Conservation (phyloP, 2,888 invertebrate species). For the Panzeria rudis region DNA sequence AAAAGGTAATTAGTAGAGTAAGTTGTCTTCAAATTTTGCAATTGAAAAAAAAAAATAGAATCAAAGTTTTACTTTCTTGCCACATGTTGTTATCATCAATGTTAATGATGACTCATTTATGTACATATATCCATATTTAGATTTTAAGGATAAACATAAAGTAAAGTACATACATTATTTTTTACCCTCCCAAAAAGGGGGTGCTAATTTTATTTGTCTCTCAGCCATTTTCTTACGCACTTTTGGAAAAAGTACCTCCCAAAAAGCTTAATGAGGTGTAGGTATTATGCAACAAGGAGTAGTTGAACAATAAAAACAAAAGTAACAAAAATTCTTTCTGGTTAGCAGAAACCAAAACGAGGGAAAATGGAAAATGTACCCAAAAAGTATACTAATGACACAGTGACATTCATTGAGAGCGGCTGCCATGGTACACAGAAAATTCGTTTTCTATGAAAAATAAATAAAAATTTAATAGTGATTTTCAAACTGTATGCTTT, state of each 20-base stretch:
- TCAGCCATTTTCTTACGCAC: neutral
- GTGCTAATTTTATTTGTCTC: slow-evolving; percentile 35
- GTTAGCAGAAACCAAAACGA: slow-evolving; percentile 39
- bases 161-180: too few species aligned
- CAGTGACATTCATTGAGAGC: slow-evolving; percentile 80
- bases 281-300: slow-evolving; percentile 50
- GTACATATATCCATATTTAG: neutral
- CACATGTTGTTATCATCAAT: neutral
- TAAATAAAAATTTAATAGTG: slow-evolving; percentile 55
- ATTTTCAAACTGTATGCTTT: slow-evolving; percentile 46
- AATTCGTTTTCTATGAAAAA: slow-evolving; percentile 65
- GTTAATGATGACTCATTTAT: slow-evolving; percentile 40
- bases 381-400: slow-evolving; percentile 75
- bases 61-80: neutral
- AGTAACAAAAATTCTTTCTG: slow-evolving; percentile 36
- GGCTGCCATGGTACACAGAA: slow-evolving; percentile 53
- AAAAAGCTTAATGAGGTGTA: slow-evolving; percentile 41
- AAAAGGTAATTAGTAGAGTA: neutral
- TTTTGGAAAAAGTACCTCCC: slow-evolving; percentile 14
- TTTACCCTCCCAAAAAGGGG: too few species aligned
- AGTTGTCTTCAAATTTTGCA: neutral
- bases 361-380: slow-evolving; percentile 1
- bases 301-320: slow-evolving; percentile 23
- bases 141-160: neutral
- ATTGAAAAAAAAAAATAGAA: too few species aligned